phyloP scores from a whole-genome alignment of 2,797 vertebrate genomes.

The Borostomias antarcticus region DNA sequence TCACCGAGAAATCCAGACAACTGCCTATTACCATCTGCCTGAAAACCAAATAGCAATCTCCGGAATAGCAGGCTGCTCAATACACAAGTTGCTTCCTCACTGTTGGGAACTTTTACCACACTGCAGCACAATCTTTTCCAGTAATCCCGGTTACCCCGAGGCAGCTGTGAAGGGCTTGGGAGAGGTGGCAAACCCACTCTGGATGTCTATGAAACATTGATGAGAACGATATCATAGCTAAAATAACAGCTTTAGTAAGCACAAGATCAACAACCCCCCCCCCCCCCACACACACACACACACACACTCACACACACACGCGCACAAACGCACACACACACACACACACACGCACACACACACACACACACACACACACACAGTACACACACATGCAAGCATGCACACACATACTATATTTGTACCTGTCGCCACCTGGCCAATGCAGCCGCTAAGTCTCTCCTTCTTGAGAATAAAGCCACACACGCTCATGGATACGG shows the following conservation, averaged over 20 bases:
- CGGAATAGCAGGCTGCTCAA: no score
- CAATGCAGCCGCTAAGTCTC: neutral
- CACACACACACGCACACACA: neutral
- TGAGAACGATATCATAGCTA: neutral
- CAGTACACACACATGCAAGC: neutral
- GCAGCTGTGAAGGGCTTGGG: neutral
- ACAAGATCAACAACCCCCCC: neutral
- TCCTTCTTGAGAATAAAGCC: neutral
- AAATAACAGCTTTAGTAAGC: neutral
- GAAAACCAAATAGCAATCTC: no score
- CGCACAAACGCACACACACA: neutral
- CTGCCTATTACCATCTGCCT: neutral
- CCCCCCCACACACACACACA: neutral
- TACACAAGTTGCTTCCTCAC: no score
- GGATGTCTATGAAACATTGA: slow-evolving; percentile 5
- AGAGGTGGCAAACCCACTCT: neutral
- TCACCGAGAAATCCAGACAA: neutral
- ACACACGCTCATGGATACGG: neutral
- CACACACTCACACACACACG: neutral
- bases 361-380: neutral
- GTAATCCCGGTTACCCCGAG: neutral
- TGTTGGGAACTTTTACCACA: neutral
- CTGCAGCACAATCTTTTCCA: neutral
- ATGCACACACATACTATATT: neutral
- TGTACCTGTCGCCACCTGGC: slow-evolving; percentile 3